A percentile compares a stretch with the other conserved stretches of the same genome.
phyloP scores from a whole-genome alignment of 30 jellyfish, hydroid and myxozoan genomes.

The Aurelia aurita complex sp. Pacific region DNA sequence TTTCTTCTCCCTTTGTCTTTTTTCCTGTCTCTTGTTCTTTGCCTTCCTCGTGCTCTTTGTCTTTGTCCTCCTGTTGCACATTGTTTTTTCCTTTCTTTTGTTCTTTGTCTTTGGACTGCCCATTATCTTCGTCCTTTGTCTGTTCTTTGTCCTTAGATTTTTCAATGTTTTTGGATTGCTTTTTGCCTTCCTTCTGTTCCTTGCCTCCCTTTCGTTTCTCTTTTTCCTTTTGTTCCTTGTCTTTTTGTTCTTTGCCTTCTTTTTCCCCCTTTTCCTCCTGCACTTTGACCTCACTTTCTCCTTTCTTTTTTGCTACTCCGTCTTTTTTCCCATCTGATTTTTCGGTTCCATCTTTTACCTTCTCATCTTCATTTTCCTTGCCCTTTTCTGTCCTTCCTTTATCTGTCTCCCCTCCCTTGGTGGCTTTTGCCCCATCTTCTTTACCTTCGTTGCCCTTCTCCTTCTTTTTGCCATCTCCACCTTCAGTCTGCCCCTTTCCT shows the following conservation, averaged over 20 bases:
- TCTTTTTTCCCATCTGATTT: not conserved
- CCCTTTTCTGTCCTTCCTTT: not conserved
- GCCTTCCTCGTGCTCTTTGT: no score
- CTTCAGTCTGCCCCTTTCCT: not conserved
- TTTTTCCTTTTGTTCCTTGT: not conserved
- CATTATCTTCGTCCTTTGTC: no score
- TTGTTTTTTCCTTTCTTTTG: no score
- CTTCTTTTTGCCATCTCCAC: not conserved
- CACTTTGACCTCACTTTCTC: not conserved
- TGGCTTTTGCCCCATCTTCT: not conserved
- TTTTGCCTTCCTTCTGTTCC: not conserved
- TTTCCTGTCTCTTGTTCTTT: not conserved
- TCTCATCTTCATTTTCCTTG: conserved; percentile 10
- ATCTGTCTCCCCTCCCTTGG: not conserved
- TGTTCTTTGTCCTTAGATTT: not conserved
- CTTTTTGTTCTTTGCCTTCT: not conserved
- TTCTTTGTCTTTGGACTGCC: no score
- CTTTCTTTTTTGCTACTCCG: not conserved
- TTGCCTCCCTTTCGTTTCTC: not conserved
- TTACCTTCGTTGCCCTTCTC: not conserved
- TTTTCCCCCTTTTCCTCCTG: not conserved
- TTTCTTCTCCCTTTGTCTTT: not conserved
- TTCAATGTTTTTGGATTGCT: not conserved
- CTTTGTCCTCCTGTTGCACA: no score
- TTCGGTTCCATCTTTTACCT: conserved; percentile 1